Base-by-base conservation (phyloP, 2,888 invertebrate genomes). In the Parapristionchus giblindavisi region DNA sequence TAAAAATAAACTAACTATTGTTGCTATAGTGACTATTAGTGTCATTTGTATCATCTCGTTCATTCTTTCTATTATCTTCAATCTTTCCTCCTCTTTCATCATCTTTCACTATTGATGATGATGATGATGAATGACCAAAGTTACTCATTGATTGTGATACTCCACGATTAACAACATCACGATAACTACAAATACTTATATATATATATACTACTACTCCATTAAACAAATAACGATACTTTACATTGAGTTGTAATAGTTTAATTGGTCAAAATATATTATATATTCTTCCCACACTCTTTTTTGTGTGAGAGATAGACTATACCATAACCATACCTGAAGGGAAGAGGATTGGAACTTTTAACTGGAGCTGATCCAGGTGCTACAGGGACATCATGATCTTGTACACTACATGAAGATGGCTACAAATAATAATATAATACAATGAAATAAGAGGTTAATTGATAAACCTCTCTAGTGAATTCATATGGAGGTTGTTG, bases 91-190 rank as follows among this genome's bases (percentile, higher is more conserved):
- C 5, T 70, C 38, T 54, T 14, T 52, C 54, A 54, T 38, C 54
- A 36, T 70, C 70, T 34, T 70, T 54, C 38, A 14, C 17, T 14
- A 38, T 36, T 14, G 36, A 36, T 8, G 54, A 70, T 29, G 32
- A 70, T 29, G 32, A 51, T 6, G 70, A 70, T 24, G 36, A 36
- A 21, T 36, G 70, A 24, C 70, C 34, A 14, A 54, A 54, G 24
- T n/a, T 54, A 14, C 34, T 14, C 70, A 70, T 38, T n/a, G 54
- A 70, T 14, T 52, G 54, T 3, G 36, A 36, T 5, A 36, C 32
- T 14, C 70, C 70, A 8, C 70, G 70, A 54, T 38, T 70, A 14
- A 43, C 11, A 27, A 48, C 70, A 54, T 70, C 70, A 11, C 70
- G 70, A 38, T 70, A 70, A 54, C 70, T 70, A 24, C 11, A 48